Conservation (phyloP, 2,797 vertebrate genomes). For the Eulemur albifrons region DNA sequence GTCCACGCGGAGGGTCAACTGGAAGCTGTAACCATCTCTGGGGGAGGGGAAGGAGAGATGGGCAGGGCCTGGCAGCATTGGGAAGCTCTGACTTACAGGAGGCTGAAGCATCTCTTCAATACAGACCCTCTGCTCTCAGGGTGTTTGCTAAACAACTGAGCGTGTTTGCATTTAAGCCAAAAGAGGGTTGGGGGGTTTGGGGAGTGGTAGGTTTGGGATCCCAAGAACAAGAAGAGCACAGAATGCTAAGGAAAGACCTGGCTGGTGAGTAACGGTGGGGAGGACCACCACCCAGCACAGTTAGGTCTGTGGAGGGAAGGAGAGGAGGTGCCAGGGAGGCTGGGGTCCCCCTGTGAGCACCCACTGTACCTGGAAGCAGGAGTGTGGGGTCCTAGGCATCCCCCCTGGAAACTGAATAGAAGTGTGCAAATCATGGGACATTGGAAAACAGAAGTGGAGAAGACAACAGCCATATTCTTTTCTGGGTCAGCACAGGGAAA, state of each 20-base stretch:
- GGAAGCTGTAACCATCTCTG: not conserved
- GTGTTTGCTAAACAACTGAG: constrained; percentile 46
- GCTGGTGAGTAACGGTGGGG: not conserved
- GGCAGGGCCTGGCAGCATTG: not conserved
- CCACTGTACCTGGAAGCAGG: not conserved
- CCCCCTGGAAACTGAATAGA: not conserved
- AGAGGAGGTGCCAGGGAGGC: not conserved
- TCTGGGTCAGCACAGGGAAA: not conserved
- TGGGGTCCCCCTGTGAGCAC: accelerated
- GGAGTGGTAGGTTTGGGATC: not conserved
- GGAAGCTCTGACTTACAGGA: not conserved
- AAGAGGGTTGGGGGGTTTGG: not conserved
- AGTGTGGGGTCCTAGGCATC: not conserved
- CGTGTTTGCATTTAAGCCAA: constrained; percentile 41
- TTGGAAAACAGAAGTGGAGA: not conserved
- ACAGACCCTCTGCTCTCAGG: constrained; percentile 20
- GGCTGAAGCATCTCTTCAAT: not conserved
- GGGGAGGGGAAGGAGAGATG: not conserved
- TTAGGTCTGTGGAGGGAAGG: not conserved
- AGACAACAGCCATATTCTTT: not conserved
- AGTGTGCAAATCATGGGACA: not conserved
- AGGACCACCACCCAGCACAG: not conserved
- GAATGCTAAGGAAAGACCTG: not conserved
- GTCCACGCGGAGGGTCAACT: constrained; percentile 71
- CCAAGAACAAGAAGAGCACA: not conserved